Percentiles rank a stretch among this genome's conserved stretches.
Conservation (phyloP, 2,888 invertebrate genomes). For the Philonicus albiceps region DNA sequence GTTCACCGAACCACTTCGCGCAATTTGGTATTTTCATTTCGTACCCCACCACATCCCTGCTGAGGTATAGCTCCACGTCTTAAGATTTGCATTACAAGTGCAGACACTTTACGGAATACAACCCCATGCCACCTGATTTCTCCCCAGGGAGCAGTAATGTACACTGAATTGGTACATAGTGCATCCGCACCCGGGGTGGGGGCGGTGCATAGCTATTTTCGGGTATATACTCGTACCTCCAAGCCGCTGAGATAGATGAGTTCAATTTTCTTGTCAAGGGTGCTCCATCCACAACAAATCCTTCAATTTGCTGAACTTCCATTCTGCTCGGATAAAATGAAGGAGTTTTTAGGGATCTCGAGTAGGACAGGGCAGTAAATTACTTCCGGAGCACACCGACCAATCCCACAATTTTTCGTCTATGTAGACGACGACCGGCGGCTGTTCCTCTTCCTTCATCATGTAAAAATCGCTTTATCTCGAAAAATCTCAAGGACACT, state of each 20-base stretch:
- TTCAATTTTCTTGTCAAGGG: conserved; percentile 3
- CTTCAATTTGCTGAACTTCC: not conserved
- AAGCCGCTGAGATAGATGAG: not conserved
- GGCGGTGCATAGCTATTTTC: not conserved
- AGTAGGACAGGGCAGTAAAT: not conserved
- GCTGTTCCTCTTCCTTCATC: not conserved
- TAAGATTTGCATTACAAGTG: conserved; percentile 7
- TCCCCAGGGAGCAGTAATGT: not conserved
- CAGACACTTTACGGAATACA: not conserved
- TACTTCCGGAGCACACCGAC: not conserved
- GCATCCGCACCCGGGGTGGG: not conserved
- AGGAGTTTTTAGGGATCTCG: not conserved
- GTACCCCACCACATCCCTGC: not conserved
- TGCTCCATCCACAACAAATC: not conserved
- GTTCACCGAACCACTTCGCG: not conserved
- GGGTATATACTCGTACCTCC: not conserved
- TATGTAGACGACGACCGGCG: not conserved
- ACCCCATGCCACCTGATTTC: not conserved
- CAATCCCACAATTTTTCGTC: not conserved
- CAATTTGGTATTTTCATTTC: conserved; percentile 15
- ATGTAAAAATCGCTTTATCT: not conserved
- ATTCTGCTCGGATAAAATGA: not conserved
- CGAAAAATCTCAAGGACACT: not conserved
- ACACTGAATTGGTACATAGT: not conserved
- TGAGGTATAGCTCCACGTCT: not conserved